Evolutionary conservation across 2,888 invertebrate genomes (phyloP).

Genomic region (Amphimallon solstitiale): DNA sequence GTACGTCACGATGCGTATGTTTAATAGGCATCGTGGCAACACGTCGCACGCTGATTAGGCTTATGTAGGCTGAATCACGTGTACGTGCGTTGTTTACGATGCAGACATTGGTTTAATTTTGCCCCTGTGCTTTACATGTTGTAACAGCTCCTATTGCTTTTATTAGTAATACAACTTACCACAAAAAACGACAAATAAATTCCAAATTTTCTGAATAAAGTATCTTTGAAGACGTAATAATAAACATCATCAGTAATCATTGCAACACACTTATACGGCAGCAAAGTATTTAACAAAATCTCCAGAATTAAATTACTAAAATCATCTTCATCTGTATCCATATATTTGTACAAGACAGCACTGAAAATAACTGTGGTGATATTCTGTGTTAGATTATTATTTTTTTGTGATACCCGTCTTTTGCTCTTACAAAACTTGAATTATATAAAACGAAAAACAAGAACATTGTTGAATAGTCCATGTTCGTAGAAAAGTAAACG

Average conservation of each 20-base stretch:
- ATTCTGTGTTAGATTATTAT: not conserved
- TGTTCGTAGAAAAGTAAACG: not conserved
- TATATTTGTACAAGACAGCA: constrained; percentile 32
- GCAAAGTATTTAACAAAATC: constrained; percentile 56
- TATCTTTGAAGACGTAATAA: constrained; percentile 65
- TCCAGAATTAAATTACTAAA: constrained; percentile 51
- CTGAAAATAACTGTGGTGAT: constrained; percentile 9
- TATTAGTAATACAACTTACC: no score
- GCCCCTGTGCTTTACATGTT: no score
- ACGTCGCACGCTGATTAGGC: no score
- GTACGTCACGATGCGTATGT: no score
- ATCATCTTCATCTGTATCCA: constrained; percentile 42
- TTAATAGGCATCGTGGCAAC: no score
- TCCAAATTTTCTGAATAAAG: constrained; percentile 63
- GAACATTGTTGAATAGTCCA: not conserved
- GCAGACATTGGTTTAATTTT: no score
- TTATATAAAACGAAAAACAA: not conserved
- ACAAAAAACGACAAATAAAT: constrained; percentile 65
- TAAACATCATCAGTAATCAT: constrained; percentile 68
- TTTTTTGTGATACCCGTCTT: not conserved
- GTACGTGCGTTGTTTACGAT: no score
- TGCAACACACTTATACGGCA: constrained; percentile 64
- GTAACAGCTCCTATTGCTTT: no score
- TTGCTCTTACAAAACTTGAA: not conserved
- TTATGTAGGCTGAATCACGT: no score